Conservation (phyloP, 2,888 invertebrate species). For the Eledona agricola region DNA sequence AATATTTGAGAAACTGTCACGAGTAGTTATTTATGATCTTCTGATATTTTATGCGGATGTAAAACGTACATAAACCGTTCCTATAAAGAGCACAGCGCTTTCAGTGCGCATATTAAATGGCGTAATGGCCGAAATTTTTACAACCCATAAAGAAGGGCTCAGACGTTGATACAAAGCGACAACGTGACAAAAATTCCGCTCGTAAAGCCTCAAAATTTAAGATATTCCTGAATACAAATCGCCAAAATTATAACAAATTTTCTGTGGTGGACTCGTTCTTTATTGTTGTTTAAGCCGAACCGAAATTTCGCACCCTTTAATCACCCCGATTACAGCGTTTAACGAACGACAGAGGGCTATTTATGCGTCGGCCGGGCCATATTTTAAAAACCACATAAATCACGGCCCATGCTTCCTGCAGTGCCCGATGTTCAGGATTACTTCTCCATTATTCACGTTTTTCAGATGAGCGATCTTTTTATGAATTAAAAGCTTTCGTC, state of each 20-base stretch:
- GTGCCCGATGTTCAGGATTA: slow-evolving; percentile 53
- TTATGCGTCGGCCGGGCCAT: slow-evolving; percentile 49
- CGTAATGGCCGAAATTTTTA: slow-evolving; percentile 55
- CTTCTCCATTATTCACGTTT: slow-evolving; percentile 52
- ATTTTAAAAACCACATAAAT: slow-evolving; percentile 55
- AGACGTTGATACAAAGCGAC: slow-evolving; percentile 45
- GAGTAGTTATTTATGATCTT: slow-evolving; percentile 50
- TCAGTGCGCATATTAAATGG: slow-evolving; percentile 55
- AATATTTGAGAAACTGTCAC: slow-evolving; percentile 49
- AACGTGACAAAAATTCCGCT: slow-evolving; percentile 50
- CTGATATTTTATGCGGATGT: slow-evolving; percentile 54
- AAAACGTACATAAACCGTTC: slow-evolving; percentile 50
- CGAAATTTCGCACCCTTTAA: slow-evolving; percentile 17
- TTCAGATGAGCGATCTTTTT: slow-evolving; percentile 40
- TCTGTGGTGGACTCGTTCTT: background rate
- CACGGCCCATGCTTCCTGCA: slow-evolving; percentile 48
- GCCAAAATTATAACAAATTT: slow-evolving; percentile 31
- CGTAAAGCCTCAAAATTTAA: slow-evolving; percentile 41
- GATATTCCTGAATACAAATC: slow-evolving; percentile 36
- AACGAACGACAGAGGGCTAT: slow-evolving; percentile 47
- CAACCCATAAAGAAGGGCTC: slow-evolving; percentile 51
- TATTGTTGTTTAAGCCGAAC: slow-evolving; percentile 5
- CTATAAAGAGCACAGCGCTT: slow-evolving; percentile 50
- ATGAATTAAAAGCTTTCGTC: slow-evolving; percentile 33
- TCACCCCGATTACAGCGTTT: slow-evolving; percentile 34